Percentiles rank a stretch among this genome's conserved stretches.
Evolutionary conservation across 2,888 invertebrate genomes (phyloP).

Genomic region (Cistogaster globosa): DNA sequence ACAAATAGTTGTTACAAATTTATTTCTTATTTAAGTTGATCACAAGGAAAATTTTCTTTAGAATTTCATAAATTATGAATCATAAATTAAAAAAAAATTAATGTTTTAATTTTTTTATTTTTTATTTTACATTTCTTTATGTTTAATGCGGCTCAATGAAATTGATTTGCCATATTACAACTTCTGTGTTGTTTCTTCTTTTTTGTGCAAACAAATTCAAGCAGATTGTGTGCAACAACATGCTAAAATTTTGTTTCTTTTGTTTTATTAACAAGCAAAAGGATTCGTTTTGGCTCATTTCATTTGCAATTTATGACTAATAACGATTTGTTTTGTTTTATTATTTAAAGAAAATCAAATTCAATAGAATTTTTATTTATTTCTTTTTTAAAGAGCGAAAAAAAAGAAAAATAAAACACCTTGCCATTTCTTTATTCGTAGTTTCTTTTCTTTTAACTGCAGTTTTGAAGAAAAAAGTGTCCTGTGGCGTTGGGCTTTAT

Average conservation of each 20-base stretch:
- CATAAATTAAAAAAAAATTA: no score
- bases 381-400: background rate
- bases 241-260: background rate
- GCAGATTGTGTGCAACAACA: slow-evolving; percentile 38
- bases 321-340: slow-evolving; percentile 40
- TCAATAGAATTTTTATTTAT: background rate
- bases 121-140: background rate
- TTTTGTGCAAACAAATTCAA: slow-evolving; percentile 11
- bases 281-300: slow-evolving; percentile 80
- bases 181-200: background rate
- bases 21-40: background rate
- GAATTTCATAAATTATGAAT: slow-evolving; percentile 46
- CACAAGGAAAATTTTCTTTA: background rate
- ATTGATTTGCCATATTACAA: slow-evolving; percentile 1
- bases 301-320: slow-evolving; percentile 80
- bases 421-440: slow-evolving; percentile 13
- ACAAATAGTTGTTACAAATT: slow-evolving; percentile 44
- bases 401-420: background rate
- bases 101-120: slow-evolving; percentile 6
- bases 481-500: slow-evolving; percentile 52
- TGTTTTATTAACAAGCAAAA: slow-evolving; percentile 40
- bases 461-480: slow-evolving; percentile 18
- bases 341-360: background rate
- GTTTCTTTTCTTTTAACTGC: background rate
- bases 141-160: background rate